phyloP scores from a whole-genome alignment of 2,113 vertebrate species.

The Chloropsis cyanopogon region DNA sequence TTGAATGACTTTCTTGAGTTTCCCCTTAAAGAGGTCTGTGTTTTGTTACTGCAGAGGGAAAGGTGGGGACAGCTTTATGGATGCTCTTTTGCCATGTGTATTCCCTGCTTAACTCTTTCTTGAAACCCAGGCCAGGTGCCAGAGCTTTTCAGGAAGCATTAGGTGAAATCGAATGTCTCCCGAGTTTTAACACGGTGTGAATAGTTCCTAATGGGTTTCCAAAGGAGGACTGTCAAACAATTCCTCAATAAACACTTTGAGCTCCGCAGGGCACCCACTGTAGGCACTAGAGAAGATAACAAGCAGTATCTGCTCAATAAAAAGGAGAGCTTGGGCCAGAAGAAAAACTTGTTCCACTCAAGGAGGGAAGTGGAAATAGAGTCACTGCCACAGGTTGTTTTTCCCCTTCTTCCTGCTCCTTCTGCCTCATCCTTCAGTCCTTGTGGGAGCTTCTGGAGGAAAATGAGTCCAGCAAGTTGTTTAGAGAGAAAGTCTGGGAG shows the following conservation, averaged over 20 bases:
- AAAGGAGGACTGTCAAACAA: background rate
- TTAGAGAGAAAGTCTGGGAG: background rate
- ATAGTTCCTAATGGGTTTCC: background rate
- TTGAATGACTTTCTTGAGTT: background rate
- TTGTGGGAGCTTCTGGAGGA: background rate
- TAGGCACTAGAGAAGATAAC: background rate
- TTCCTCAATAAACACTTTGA: background rate
- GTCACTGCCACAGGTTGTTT: background rate
- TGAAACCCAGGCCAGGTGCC: background rate
- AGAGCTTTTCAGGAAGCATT: slow-evolving; percentile 11
- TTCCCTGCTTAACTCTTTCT: slow-evolving; percentile 12
- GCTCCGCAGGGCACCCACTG: background rate
- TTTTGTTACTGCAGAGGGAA: background rate
- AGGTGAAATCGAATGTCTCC: background rate
- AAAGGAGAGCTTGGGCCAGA: background rate
- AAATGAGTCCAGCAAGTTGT: background rate
- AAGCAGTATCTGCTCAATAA: background rate
- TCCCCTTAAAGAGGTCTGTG: background rate
- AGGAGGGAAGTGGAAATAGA: background rate
- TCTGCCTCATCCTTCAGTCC: background rate
- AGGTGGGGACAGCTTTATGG: background rate
- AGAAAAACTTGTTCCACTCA: background rate
- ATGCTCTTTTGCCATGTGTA: background rate
- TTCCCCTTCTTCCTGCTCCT: background rate
- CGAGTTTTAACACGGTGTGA: background rate